Conservation (phyloP, 2,888 invertebrate species). For the Calephelis perditalis region DNA sequence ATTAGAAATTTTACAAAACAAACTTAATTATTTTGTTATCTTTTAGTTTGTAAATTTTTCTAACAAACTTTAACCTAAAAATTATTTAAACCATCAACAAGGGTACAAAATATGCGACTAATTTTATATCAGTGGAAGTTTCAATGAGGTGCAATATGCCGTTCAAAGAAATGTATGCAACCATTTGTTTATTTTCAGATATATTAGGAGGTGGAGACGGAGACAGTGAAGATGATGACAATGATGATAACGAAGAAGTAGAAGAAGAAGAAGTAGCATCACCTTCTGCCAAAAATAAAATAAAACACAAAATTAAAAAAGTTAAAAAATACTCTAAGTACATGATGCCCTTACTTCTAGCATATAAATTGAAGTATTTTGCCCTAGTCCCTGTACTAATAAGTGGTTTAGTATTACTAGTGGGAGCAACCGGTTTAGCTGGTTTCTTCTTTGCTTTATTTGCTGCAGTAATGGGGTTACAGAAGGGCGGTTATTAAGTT, state of each 20-base stretch:
- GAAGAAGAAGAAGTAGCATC: slow-evolving; percentile 44
- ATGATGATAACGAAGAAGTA: slow-evolving; percentile 48
- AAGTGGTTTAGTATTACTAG: slow-evolving; percentile 83
- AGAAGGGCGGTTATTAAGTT: slow-evolving; percentile 64
- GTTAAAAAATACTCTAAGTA: slow-evolving; percentile 79
- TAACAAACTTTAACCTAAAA: too few relatives aligned
- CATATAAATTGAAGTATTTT: slow-evolving; percentile 91
- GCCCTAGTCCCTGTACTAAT: slow-evolving; percentile 86
- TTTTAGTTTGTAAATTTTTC: too few relatives aligned
- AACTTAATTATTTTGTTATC: too few relatives aligned
- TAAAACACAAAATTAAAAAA: slow-evolving; percentile 34
- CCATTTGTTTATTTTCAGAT: slow-evolving; percentile 43
- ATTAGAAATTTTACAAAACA: too few relatives aligned
- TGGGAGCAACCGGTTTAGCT: slow-evolving; percentile 88
- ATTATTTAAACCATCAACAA: too few relatives aligned
- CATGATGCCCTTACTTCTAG: slow-evolving; percentile 85
- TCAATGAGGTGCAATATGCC: too few relatives aligned
- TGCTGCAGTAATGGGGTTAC: slow-evolving; percentile 88
- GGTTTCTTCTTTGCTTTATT: slow-evolving; percentile 94
- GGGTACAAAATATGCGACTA: too few relatives aligned
- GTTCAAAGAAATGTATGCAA: background rate
- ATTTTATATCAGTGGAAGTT: too few relatives aligned
- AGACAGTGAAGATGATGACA: slow-evolving; percentile 46
- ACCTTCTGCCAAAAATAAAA: slow-evolving; percentile 35
- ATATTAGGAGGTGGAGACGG: slow-evolving; percentile 57